Evolutionary conservation across 2,888 invertebrate species (phyloP).

Genomic region (Apodemia hepburni): DNA sequence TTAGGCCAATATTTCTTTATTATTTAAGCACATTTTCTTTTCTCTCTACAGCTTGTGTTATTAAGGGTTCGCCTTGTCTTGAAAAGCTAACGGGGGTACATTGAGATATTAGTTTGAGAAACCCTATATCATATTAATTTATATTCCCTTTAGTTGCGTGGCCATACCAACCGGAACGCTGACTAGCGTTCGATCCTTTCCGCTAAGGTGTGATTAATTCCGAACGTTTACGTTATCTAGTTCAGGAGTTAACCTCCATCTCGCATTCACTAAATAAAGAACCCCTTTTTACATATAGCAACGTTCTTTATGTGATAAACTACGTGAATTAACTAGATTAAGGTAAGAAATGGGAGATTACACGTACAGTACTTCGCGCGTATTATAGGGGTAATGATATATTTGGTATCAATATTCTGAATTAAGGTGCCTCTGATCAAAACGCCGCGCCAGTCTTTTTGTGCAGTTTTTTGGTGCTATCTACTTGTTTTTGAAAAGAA

Average conservation of each 20-base stretch:
- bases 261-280: slow-evolving; percentile 33
- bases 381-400: not conserved
- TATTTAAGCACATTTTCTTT: no score
- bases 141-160: slow-evolving; percentile 30
- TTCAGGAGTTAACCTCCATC: slow-evolving; percentile 53
- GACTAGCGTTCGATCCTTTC: slow-evolving; percentile 60
- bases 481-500: no score
- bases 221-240: slow-evolving; percentile 69
- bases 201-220: slow-evolving; percentile 71
- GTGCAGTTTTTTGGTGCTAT: no score
- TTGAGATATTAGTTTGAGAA: no score
- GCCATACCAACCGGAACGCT: slow-evolving; percentile 50
- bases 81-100: no score
- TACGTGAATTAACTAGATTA: slow-evolving; percentile 28
- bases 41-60: no score
- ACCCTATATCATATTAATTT: not conserved
- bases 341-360: slow-evolving; percentile 19
- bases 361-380: slow-evolving; percentile 4
- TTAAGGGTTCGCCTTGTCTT: no score
- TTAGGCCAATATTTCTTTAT: no score
- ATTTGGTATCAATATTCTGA: not conserved
- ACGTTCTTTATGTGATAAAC: slow-evolving; percentile 30
- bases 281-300: slow-evolving; percentile 40
- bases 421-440: no score
- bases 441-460: no score